Evolutionary conservation across 1,140 invertebrate species (phyloP).

Genomic region (Camponotus pennsylvanicus): DNA sequence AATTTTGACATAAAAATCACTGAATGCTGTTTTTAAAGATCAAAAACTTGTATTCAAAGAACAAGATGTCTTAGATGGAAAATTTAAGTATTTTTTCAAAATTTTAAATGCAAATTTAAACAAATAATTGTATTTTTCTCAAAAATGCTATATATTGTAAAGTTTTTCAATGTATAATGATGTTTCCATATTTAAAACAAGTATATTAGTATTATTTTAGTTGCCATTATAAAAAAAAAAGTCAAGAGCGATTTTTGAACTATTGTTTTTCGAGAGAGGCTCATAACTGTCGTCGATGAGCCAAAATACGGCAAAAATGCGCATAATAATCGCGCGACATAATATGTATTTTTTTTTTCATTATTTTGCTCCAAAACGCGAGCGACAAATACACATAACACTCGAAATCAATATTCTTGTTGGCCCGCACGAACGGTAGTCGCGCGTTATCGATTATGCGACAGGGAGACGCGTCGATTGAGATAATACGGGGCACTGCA

Average conservation of each 20-base stretch:
- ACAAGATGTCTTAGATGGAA: not conserved
- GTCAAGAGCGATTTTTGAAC: not conserved
- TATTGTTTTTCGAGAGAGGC: not conserved
- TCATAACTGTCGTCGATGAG: not conserved
- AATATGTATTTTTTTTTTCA: not conserved
- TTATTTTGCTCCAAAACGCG: slow-evolving; percentile 51
- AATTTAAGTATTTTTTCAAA: not conserved
- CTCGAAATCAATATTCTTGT: slow-evolving; percentile 79
- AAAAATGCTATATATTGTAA: not conserved
- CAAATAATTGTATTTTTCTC: not conserved
- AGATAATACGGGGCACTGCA: not conserved
- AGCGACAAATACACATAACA: slow-evolving; percentile 73
- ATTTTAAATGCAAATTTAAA: not conserved
- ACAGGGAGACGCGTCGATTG: not conserved
- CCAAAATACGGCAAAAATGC: not conserved
- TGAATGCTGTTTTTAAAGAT: not conserved
- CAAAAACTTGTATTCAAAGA: not conserved
- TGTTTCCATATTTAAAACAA: not conserved
- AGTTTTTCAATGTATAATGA: not conserved
- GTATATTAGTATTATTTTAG: not conserved
- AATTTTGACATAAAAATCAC: slow-evolving; percentile 15
- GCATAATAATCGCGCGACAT: not conserved
- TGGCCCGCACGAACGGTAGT: slow-evolving; percentile 65
- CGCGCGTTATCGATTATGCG: slow-evolving; percentile 46
- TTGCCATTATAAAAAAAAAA: not conserved